These are phyloP conservation scores for Tetragnatha versicolor DNA, from an alignment of 1,140 invertebrate genomes.

Conservation along the genomic window DNA sequence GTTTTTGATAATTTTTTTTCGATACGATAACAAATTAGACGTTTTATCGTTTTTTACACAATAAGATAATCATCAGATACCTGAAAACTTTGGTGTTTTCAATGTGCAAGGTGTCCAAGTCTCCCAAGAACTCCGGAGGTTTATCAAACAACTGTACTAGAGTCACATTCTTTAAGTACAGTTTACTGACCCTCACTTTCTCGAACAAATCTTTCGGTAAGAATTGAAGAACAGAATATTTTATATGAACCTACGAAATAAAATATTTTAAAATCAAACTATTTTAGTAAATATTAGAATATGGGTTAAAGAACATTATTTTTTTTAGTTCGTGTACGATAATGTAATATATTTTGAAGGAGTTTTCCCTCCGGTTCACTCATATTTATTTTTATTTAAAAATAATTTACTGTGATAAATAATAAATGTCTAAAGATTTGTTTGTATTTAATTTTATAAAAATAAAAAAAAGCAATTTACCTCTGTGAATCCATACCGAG, in stretches of 20 bases:
- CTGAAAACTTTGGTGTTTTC: conserved; percentile 15
- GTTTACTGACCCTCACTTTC: neutral
- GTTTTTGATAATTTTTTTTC: too few species aligned
- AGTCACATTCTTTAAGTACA: conserved; percentile 27
- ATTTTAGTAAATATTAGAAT: neutral
- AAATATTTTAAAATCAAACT: neutral
- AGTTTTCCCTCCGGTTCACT: too few species aligned
- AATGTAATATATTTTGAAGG: too few species aligned
- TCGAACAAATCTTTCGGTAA: conserved; percentile 10
- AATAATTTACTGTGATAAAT: too few species aligned
- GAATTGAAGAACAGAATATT: conserved; percentile 19
- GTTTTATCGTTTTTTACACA: too few species aligned
- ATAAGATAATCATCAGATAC: neutral
- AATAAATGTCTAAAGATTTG: too few species aligned
- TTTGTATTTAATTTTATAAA: too few species aligned
- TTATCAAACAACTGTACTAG: conserved; percentile 1
- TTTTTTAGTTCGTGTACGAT: too few species aligned
- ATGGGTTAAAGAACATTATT: too few species aligned
- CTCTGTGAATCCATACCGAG: neutral
- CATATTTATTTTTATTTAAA: too few species aligned
- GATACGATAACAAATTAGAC: too few species aligned
- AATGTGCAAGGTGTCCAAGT: conserved; percentile 8
- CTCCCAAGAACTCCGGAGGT: neutral
- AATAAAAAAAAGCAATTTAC: too few species aligned
- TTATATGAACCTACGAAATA: conserved; percentile 21